Evolutionary conservation across 2,888 invertebrate species (phyloP).

Genomic region (Machimus rusticus): DNA sequence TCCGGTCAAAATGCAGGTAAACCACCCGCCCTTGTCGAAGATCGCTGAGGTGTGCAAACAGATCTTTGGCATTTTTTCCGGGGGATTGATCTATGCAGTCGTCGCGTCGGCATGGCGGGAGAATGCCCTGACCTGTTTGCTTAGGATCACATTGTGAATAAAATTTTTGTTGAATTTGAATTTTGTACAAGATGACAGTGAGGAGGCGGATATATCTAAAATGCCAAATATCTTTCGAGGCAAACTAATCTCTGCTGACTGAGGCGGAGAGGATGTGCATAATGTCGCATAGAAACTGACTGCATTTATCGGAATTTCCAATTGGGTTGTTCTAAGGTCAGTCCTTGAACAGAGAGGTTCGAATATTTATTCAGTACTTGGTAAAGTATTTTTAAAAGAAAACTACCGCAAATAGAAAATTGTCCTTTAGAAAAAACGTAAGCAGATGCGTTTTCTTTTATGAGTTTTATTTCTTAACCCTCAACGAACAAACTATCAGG

Average conservation of each 20-base stretch:
- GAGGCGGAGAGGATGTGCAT: background rate
- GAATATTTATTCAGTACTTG: background rate
- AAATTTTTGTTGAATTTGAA: background rate
- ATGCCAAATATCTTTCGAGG: background rate
- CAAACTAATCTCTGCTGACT: background rate
- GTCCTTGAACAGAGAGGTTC: background rate
- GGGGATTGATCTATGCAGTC: background rate
- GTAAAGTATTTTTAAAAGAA: background rate
- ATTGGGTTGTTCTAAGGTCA: background rate
- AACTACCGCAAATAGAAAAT: background rate
- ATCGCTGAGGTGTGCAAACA: background rate
- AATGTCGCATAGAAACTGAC: background rate
- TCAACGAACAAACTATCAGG: too few relatives aligned
- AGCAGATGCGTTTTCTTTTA: background rate
- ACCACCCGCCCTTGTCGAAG: background rate
- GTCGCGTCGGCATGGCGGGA: background rate
- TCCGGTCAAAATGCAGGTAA: background rate
- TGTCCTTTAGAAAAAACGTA: background rate
- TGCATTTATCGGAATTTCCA: background rate
- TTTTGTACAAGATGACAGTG: background rate
- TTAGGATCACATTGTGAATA: background rate
- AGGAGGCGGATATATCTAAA: background rate
- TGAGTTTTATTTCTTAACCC: too few relatives aligned
- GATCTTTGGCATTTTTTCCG: background rate
- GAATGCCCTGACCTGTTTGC: background rate